These are phyloP conservation scores for Trematocara variabile DNA, from an alignment of 2,113 vertebrate species.

Conservation along the genomic window DNA sequence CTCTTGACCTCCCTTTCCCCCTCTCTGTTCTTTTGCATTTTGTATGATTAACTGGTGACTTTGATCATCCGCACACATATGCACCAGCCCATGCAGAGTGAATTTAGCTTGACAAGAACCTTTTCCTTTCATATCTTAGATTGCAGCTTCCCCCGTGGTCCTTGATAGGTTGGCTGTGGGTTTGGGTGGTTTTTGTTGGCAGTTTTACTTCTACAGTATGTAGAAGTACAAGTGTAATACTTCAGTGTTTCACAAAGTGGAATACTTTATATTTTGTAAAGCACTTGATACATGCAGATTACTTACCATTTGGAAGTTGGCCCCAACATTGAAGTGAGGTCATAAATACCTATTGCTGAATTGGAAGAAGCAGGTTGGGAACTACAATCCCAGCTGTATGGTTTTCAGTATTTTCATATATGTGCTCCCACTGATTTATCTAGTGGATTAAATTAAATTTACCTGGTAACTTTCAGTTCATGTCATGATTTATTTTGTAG, in stretches of 20 bases:
- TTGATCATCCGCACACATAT: constrained; percentile 52
- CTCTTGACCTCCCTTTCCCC: background rate
- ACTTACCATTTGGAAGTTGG: background rate
- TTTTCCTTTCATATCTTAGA: constrained; percentile 34
- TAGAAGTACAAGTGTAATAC: background rate
- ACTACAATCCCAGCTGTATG: background rate
- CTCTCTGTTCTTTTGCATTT: constrained; percentile 48
- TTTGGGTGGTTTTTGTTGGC: background rate
- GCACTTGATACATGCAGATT: background rate
- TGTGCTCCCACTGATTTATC: background rate
- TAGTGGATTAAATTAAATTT: background rate
- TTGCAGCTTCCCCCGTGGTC: background rate
- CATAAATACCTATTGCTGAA: background rate
- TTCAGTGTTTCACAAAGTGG: background rate
- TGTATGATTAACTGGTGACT: constrained; percentile 55
- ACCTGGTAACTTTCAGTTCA: background rate
- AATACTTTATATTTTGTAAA: background rate
- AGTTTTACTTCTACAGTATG: background rate
- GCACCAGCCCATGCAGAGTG: background rate
- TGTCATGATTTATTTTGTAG: background rate
- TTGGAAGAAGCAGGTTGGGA: background rate
- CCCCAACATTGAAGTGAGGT: background rate
- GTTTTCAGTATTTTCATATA: background rate
- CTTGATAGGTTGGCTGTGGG: background rate
- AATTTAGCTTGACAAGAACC: constrained; percentile 39